Base-by-base conservation (phyloP, 2,113 vertebrate genomes). In the Nasalis larvatus region DNA sequence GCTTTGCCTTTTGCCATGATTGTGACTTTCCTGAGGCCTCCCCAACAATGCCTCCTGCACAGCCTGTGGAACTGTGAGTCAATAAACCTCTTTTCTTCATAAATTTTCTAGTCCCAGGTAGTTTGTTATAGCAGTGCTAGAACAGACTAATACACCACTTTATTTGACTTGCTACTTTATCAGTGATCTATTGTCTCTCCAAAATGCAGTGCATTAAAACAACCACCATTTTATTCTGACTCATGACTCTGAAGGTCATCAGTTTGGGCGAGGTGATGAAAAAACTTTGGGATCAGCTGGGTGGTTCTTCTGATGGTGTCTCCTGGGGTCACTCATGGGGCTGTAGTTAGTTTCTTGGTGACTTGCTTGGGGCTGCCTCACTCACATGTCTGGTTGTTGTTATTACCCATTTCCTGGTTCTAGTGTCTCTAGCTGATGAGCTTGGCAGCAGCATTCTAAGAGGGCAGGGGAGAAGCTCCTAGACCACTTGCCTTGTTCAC, bases 51-150 rank as follows among this genome's bases (percentile, higher is more conserved):
- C 17, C 52, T 52, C 52, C 52, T 52, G 52, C 0, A 52, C 52
- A 52, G 52, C 17, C 17, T 6, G 52, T 52, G 52, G 52, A 52
- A 52, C 52, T 52, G 1, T 18, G 52, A 18, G 52, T 52, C 52
- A 52, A 18, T 52, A 52, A 52, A 52, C 52, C 52, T 52, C 17
- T 18, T 52, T 52, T 52, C 52, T 52, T 52, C 52, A 52, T 52
- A 52, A 52, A 52, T 52, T 52, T 2, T 52, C 17, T 52, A 6
- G 52, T 52, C 52, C 6, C 52, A 52, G 52, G 5, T 52, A 52
- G 4, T 52, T 52, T 0, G 0, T 52, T 52, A 52, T 6, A 52
- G 52, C 52, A 52, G 17, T 52, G 17, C 1, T 1, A 52, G 52
- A 52, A 52, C 52, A 18, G 52, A 52, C 0, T 52, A 52, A 52